These are phyloP conservation scores for Urocolius indicus DNA, from an alignment of 2,113 vertebrate genomes.

Conservation along the genomic window DNA sequence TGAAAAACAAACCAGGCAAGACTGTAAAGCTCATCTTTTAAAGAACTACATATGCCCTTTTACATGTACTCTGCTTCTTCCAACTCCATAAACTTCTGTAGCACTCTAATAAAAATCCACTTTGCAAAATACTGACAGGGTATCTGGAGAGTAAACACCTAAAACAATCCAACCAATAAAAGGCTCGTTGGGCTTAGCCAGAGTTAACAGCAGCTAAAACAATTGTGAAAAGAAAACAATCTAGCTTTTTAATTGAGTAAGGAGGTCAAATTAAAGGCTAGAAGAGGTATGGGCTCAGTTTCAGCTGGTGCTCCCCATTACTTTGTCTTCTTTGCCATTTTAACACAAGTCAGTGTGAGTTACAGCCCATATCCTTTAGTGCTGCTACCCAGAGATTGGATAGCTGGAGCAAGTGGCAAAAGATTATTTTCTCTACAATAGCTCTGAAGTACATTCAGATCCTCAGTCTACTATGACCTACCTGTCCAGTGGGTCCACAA, in stretches of 20 bases:
- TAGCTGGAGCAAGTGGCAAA: neutral
- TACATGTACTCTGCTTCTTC: slow-evolving; percentile 1
- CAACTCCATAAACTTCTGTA: slow-evolving; percentile 44
- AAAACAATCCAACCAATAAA: slow-evolving; percentile 47
- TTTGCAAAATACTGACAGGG: slow-evolving; percentile 18
- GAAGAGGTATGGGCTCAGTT: slow-evolving; percentile 26
- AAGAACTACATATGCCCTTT: neutral
- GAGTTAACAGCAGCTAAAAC: slow-evolving; percentile 57
- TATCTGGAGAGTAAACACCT: slow-evolving; percentile 39
- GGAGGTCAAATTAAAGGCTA: slow-evolving; percentile 45
- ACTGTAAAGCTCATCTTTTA: slow-evolving; percentile 13
- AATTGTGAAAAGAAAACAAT: slow-evolving; percentile 51
- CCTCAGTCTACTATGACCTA: neutral
- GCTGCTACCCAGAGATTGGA: neutral
- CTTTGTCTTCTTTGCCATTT: slow-evolving; percentile 15
- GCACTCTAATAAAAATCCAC: slow-evolving; percentile 50
- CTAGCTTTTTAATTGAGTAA: slow-evolving; percentile 46
- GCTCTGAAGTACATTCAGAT: neutral
- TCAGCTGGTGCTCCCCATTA: slow-evolving; percentile 2
- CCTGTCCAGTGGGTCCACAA: neutral
- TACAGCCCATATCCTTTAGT: neutral
- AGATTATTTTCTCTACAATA: neutral
- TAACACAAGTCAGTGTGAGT: neutral
- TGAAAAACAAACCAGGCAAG: neutral
- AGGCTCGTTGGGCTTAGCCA: neutral